Evolutionary conservation across 2,113 vertebrate genomes (phyloP).

Genomic region (Oryzias javanicus): DNA sequence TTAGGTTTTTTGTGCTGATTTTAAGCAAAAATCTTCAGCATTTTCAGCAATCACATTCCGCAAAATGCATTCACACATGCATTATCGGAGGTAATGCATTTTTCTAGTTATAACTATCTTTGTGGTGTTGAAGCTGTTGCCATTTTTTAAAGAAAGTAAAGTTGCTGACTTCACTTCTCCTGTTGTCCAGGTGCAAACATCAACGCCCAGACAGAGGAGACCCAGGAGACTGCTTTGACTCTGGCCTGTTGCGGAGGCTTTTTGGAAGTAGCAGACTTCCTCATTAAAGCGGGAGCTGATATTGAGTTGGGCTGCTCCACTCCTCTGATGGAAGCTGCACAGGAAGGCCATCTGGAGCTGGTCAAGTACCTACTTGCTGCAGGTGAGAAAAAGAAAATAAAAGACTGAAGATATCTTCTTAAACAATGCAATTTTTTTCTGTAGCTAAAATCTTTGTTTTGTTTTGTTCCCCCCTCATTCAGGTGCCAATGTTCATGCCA

Average conservation of each 20-base stretch:
- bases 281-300: slow-evolving; percentile 97
- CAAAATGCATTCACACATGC: too few species aligned
- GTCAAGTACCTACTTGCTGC: slow-evolving; percentile 96
- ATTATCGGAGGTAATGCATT: too few species aligned
- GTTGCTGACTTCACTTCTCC: not conserved
- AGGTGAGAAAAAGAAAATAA: slow-evolving; percentile 74
- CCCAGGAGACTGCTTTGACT: slow-evolving; percentile 95
- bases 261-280: slow-evolving; percentile 97
- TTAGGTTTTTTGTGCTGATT: too few species aligned
- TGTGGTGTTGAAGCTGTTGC: too few species aligned
- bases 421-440: not conserved
- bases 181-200: slow-evolving; percentile 92
- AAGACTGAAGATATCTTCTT: not conserved
- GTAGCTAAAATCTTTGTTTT: not conserved
- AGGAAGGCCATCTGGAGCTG: slow-evolving; percentile 96
- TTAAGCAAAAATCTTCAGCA: too few species aligned
- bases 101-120: too few species aligned
- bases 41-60: too few species aligned
- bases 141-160: not conserved
- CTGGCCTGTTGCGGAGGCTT: slow-evolving; percentile 98
- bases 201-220: slow-evolving; percentile 98
- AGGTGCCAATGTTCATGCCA: slow-evolving; percentile 97
- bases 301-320: slow-evolving; percentile 98
- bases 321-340: slow-evolving; percentile 97
- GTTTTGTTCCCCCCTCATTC: not conserved